Percentiles rank a stretch among this genome's conserved stretches.
Conservation (phyloP, 1,140 invertebrate species). For the Parapsyche elsis region DNA sequence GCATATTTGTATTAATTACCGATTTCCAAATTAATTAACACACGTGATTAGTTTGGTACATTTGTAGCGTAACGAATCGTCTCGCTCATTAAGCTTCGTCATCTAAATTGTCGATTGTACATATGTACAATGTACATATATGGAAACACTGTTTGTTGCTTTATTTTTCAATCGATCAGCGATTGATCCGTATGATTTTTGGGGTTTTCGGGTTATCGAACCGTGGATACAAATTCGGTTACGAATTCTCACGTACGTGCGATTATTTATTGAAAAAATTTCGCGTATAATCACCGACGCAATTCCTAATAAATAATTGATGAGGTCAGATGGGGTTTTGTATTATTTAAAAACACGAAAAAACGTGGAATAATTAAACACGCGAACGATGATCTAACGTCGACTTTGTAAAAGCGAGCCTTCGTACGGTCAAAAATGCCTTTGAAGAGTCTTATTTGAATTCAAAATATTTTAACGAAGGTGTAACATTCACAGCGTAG, state of each 20-base stretch:
- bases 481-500: too few relatives aligned
- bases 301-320: conserved; percentile 22
- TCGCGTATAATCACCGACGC: neutral
- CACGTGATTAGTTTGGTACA: neutral
- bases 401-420: neutral
- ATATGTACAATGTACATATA: neutral
- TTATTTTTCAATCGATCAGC: too few relatives aligned
- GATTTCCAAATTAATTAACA: neutral
- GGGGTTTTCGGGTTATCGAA: conserved; percentile 21
- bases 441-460: too few relatives aligned
- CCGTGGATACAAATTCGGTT: neutral
- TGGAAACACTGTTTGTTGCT: neutral
- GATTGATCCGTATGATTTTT: neutral
- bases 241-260: conserved; percentile 6
- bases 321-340: conserved; percentile 17
- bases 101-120: neutral
- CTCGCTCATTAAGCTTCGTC: neutral
- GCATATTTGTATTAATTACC: neutral
- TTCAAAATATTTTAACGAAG: too few relatives aligned
- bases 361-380: neutral
- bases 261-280: neutral
- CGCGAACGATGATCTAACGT: conserved; percentile 15
- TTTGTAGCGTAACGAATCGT: neutral
- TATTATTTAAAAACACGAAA: neutral
- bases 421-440: too few relatives aligned